Evolutionary conservation across 2,888 invertebrate species (phyloP).

Genomic region (Magallana nippona): DNA sequence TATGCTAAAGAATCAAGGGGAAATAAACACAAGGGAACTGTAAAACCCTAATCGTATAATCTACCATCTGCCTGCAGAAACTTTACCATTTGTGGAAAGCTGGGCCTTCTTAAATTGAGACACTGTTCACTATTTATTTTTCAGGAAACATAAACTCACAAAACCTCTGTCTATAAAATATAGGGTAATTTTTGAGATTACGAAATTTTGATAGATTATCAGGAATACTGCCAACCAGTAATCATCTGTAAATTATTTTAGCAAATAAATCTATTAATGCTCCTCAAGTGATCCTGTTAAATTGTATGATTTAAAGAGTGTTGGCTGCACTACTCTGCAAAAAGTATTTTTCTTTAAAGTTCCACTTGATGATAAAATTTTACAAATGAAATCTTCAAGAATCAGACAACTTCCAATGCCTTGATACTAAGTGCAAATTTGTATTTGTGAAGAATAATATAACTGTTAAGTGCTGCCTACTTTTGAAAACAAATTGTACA

Average conservation of each 20-base stretch:
- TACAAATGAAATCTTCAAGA: too few relatives aligned
- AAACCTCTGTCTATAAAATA: not conserved
- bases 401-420: too few relatives aligned
- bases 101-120: not conserved
- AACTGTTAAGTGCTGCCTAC: too few relatives aligned
- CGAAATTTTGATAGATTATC: not conserved
- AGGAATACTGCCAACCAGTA: not conserved
- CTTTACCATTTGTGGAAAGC: not conserved
- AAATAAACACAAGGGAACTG: not conserved
- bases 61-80: not conserved
- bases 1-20: conserved; percentile 4
- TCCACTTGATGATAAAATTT: too few relatives aligned
- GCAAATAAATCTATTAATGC: conserved; percentile 4
- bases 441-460: too few relatives aligned
- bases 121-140: not conserved
- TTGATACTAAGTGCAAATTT: too few relatives aligned
- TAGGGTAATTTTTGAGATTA: not conserved
- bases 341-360: too few relatives aligned
- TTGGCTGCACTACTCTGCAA: not conserved
- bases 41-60: not conserved
- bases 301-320: not conserved
- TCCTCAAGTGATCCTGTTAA: not conserved
- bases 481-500: too few relatives aligned
- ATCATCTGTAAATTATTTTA: not conserved
- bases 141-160: too few relatives aligned